Evolutionary conservation across 2,113 vertebrate species (phyloP).

Genomic region (Peromyscus polionotus): DNA sequence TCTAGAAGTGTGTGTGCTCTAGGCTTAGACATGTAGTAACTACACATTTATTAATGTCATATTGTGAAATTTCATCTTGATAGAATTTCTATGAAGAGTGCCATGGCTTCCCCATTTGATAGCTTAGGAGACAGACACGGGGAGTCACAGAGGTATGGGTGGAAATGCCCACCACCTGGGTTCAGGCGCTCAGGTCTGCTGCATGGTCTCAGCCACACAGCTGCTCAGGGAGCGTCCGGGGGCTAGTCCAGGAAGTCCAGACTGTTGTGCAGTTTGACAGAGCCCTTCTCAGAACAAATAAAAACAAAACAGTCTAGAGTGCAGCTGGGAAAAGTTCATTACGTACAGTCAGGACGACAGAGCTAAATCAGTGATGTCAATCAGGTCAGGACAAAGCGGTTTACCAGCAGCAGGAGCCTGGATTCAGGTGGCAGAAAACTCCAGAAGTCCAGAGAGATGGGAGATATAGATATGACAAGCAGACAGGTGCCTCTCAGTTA

Average conservation of each 20-base stretch:
- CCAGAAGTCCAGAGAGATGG: neutral
- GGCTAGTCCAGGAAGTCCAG: neutral
- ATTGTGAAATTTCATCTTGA: too few species aligned
- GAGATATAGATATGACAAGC: too few species aligned
- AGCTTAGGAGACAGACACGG: neutral
- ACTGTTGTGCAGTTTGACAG: neutral
- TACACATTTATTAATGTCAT: neutral
- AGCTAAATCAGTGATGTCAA: too few species aligned
- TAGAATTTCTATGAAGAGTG: rapidly evolving
- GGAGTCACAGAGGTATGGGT: rapidly evolving
- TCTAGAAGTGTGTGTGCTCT: neutral
- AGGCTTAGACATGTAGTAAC: neutral
- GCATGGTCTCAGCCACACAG: rapidly evolving
- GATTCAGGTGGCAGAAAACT: neutral
- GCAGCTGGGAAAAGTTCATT: neutral
- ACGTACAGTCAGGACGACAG: neutral
- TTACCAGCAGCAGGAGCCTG: neutral
- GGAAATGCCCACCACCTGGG: neutral
- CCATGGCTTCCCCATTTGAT: neutral
- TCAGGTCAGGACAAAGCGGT: neutral
- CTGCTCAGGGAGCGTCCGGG: rapidly evolving
- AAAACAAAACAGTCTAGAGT: neutral
- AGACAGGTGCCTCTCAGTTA: neutral
- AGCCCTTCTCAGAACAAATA: neutral
- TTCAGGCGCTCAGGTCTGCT: rapidly evolving